Evolutionary conservation across 2,888 invertebrate genomes (phyloP).

Genomic region (Acronicta aceris): DNA sequence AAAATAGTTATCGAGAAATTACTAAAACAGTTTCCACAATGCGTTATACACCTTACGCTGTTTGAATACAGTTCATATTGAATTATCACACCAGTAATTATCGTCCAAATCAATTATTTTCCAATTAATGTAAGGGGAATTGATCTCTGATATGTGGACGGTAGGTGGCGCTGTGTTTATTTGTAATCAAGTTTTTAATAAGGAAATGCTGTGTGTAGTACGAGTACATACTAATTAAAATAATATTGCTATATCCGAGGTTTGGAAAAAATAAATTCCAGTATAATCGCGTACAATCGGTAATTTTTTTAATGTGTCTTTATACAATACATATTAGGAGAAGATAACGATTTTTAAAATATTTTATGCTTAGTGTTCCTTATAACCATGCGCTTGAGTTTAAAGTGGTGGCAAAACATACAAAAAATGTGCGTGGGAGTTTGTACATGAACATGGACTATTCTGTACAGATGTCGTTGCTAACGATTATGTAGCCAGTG

Average conservation of each 20-base stretch:
- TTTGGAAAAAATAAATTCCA: no score
- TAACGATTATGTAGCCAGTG: no score
- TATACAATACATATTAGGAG: no score
- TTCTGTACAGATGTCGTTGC: no score
- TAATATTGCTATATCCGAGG: conserved; percentile 8
- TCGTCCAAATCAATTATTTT: conserved; percentile 76
- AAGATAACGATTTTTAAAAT: no score
- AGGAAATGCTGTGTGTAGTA: conserved; percentile 38
- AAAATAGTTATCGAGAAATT: conserved; percentile 29
- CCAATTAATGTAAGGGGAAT: conserved; percentile 65
- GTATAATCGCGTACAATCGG: background rate
- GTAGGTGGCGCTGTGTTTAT: conserved; percentile 43
- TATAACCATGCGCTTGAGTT: no score
- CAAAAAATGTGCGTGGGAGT: no score
- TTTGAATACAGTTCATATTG: conserved; percentile 52
- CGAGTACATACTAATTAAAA: conserved; percentile 42
- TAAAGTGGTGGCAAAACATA: no score
- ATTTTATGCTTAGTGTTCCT: no score
- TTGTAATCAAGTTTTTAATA: conserved; percentile 45
- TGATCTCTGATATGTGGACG: conserved; percentile 44
- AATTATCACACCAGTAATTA: conserved; percentile 52
- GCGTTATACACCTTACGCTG: conserved; percentile 29
- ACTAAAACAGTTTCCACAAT: conserved; percentile 4
- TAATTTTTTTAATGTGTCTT: no score
- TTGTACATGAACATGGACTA: no score